These are phyloP conservation scores for Oryzias curvinotus DNA, from an alignment of 2,113 vertebrate genomes.

Conservation along the genomic window DNA sequence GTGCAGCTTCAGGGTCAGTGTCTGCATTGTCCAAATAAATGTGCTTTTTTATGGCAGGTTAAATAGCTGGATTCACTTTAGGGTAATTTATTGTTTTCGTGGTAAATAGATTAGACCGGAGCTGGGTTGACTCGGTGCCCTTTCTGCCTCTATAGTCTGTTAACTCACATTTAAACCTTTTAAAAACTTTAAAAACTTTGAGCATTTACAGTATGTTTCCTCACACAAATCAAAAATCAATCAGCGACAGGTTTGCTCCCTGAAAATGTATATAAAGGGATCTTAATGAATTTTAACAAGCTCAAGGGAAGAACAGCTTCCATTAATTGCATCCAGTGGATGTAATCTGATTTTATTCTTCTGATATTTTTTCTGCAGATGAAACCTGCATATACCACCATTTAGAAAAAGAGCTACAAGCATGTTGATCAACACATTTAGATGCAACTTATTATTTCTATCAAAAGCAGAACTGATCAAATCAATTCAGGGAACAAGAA, in stretches of 20 bases:
- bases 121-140: background rate
- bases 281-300: too few relatives aligned
- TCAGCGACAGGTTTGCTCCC: too few relatives aligned
- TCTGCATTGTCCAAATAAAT: constrained; percentile 6
- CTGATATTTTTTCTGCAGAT: background rate
- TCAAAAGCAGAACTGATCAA: too few relatives aligned
- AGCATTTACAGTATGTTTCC: too few relatives aligned
- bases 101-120: background rate
- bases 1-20: constrained; percentile 54
- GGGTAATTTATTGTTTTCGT: constrained; percentile 2
- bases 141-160: constrained; percentile 1
- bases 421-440: too few relatives aligned
- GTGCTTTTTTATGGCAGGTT: constrained; percentile 4
- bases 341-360: background rate
- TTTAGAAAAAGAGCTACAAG: background rate
- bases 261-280: too few relatives aligned
- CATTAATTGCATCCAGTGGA: too few relatives aligned
- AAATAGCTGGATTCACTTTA: background rate
- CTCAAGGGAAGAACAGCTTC: too few relatives aligned
- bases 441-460: too few relatives aligned
- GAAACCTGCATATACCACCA: background rate
- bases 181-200: too few relatives aligned
- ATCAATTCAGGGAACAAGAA: too few relatives aligned
- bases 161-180: background rate
- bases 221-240: too few relatives aligned